A percentile compares a stretch with the other conserved stretches of the same genome.
Conservation (phyloP, 2,888 invertebrate species). For the Osmoderma eremita region DNA sequence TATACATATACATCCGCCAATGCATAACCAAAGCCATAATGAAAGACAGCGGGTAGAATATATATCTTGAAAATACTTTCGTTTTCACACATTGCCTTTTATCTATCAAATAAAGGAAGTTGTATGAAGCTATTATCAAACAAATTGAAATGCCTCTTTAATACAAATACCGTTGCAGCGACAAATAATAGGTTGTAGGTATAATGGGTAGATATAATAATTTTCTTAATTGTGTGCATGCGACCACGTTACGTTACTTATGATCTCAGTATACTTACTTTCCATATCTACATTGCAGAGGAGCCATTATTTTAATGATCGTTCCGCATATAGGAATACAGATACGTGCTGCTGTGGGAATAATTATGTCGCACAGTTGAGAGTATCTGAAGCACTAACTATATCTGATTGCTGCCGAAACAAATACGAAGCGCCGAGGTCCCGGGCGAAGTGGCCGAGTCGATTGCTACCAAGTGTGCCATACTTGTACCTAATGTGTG, state of each 20-base stretch:
- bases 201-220: slow-evolving; percentile 1
- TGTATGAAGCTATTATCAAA: too few species aligned
- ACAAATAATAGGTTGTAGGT: background rate
- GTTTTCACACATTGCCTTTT: too few species aligned
- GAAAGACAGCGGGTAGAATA: too few species aligned
- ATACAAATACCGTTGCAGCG: too few species aligned
- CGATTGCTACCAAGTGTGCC: slow-evolving; percentile 12
- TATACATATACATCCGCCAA: too few species aligned
- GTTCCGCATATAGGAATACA: slow-evolving; percentile 13
- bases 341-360: slow-evolving; percentile 26
- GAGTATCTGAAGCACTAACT: slow-evolving; percentile 20
- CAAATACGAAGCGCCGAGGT: slow-evolving; percentile 23
- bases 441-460: slow-evolving; percentile 4
- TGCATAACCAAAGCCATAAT: too few species aligned
- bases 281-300: slow-evolving; percentile 20
- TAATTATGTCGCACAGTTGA: slow-evolving; percentile 24
- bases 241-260: slow-evolving; percentile 29
- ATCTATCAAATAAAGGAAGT: too few species aligned
- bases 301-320: slow-evolving; percentile 28
- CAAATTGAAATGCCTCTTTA: too few species aligned
- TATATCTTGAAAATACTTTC: too few species aligned
- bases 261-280: slow-evolving; percentile 9
- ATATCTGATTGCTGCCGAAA: slow-evolving; percentile 23
- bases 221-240: slow-evolving; percentile 9
- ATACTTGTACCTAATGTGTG: background rate